Evolutionary conservation across 2,888 invertebrate genomes (phyloP).

Genomic region (Cynaeus angustus): DNA sequence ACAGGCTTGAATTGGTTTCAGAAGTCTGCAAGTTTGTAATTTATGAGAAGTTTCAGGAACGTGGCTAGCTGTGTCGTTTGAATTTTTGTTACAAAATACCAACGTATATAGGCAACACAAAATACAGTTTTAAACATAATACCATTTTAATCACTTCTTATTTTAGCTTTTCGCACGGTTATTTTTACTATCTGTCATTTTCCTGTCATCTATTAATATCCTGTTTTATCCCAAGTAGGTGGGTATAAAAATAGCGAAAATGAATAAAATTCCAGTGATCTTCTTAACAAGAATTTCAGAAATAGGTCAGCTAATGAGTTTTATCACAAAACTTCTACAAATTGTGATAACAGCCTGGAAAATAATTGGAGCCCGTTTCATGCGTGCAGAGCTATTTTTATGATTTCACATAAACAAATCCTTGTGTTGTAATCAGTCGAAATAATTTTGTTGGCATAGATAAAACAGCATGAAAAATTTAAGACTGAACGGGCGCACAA

Average conservation of each 20-base stretch:
- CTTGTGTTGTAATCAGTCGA: conserved; percentile 9
- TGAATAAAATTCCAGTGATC: no score
- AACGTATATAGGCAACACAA: no score
- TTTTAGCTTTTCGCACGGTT: neutral
- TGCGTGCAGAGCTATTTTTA: neutral
- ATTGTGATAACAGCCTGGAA: neutral
- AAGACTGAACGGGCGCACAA: neutral
- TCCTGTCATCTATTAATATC: neutral
- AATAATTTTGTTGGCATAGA: conserved; percentile 9
- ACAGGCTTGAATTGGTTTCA: neutral
- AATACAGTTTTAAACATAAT: neutral
- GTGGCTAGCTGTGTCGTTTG: no score
- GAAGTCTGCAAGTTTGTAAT: conserved; percentile 3
- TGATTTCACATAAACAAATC: conserved; percentile 8
- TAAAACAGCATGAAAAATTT: conserved; percentile 12
- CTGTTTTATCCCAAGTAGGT: no score
- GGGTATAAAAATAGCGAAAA: no score
- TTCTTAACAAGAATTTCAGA: no score
- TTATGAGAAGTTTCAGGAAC: neutral
- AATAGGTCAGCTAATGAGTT: no score
- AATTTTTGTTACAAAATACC: neutral
- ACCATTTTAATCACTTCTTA: conserved; percentile 11
- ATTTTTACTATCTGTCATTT: neutral
- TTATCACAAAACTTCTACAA: no score
- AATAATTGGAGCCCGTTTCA: neutral